Evolutionary conservation across 2,113 vertebrate species (phyloP), one percentile per base, ranked within the genome.

Genomic region (Oenanthe melanoleuca): DNA sequence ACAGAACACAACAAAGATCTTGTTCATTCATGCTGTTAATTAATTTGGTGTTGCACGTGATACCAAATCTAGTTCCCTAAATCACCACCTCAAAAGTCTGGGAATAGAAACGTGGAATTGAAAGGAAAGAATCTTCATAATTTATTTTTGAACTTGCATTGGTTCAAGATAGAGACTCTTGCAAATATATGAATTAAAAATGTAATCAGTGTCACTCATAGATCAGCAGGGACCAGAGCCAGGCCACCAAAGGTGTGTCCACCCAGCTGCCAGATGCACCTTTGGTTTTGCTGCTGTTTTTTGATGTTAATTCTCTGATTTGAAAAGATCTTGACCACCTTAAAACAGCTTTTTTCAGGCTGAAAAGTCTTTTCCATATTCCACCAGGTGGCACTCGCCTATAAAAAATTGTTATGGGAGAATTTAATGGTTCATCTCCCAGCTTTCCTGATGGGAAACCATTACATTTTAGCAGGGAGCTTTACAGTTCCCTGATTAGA

Each of bases 351-450:
- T 71, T 74, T 26, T 50, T 23, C 42, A 2, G 6, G 24, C 64
- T 71, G 60, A 47, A 12, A 11, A 5, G 12, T 13, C 37, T 92
- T 89, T 37, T 19, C 1, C 1, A 2, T 15, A 7, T 40, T 52
- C 96, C 97, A 96, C 95, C 94, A 98, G 97, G 82, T 97, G 97
- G 95, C 97, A 95, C 80, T 94, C 85, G 72, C 52, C 40, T 71
- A 56, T 80, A 57, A 93, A 56, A 37, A 37, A 6, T 71, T 20
- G 66, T 74, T 86, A 5, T 33, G 18, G 4, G 20, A 23, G 17
- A 18, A 19, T 87, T 80, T 42, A 14, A 7, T 3, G 3, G 33
- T 50, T 79, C 28, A 3, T 26, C 24, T 55, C 22, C 29, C 11
- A 12, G 59, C 16, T 55, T 72, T 74, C 50, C 52, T 37, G 44